Base-by-base conservation (phyloP, 2,113 vertebrate species). In the Rallus limicola region DNA sequence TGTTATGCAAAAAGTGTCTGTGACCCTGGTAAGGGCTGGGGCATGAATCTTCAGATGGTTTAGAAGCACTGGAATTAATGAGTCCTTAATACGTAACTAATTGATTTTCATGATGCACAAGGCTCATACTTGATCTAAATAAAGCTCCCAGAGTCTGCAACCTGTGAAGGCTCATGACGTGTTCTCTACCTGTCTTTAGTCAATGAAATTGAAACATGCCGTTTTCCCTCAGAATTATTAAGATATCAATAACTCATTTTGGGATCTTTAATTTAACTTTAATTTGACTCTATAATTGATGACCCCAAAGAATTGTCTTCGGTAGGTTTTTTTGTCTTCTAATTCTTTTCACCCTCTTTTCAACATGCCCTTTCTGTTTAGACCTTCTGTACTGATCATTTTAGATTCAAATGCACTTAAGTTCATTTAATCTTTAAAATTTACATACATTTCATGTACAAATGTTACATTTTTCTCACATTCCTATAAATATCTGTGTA, bases 51-150 rank as follows among this genome's bases (percentile, higher is more conserved):
- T 88, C 65, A 38, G 65, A 31, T 50, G 62, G 28, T 40, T 95
- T 52, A 31, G 82, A 91, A 92, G 84, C 40, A 14, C 5, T 72
- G 68, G 26, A 78, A 86, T 92, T 93, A 95, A 81, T 85, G 86
- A 94, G 65, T 95, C 38, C 55, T 84, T 83, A 75, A 82, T 78
- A 88, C 5, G 11, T 40, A 76, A 82, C 64, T 90, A 38, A 71
- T 85, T 88, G 80, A 68, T 86, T 83, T 90, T 90, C 72, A 42
- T 74, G 80, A 23, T 91, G 52, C 69, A 28, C 4, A 2, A 10
- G 70, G 53, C 58, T 95, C 23, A 7, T 5, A 11, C 5, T 5
- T 64, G 58, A 40, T 58, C 21, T 44, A 64, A 82, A 84, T 50
- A 67, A 55, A 81, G 29, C 3, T 68, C 25, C 4, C 1, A 0